Conservation (phyloP, 2,113 vertebrate genomes). For the Callipepla californica region DNA sequence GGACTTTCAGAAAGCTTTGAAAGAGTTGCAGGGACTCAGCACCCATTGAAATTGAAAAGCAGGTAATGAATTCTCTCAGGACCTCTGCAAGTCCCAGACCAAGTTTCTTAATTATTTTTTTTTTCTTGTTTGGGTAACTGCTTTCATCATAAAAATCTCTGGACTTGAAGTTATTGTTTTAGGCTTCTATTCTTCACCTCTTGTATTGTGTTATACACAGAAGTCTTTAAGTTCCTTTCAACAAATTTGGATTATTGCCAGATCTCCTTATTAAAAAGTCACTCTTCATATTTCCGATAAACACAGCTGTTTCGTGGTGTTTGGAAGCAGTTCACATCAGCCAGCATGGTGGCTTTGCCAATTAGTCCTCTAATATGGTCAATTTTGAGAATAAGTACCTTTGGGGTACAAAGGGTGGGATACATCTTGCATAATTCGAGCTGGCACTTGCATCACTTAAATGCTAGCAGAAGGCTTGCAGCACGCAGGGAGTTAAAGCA, state of each 20-base stretch:
- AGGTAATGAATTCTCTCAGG: slow-evolving; percentile 63
- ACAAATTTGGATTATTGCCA: slow-evolving; percentile 72
- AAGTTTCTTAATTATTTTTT: slow-evolving; percentile 59
- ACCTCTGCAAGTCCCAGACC: slow-evolving; percentile 47
- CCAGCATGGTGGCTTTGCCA: slow-evolving; percentile 65
- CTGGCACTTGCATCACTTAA: slow-evolving; percentile 35
- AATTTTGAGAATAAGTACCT: slow-evolving; percentile 68
- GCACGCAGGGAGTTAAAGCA: slow-evolving; percentile 52
- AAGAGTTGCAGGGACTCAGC: background rate
- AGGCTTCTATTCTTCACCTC: slow-evolving; percentile 69
- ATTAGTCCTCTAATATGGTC: slow-evolving; percentile 67
- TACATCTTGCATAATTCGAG: slow-evolving; percentile 59
- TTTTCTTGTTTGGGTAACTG: slow-evolving; percentile 42
- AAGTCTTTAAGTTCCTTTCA: slow-evolving; percentile 73
- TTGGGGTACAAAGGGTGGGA: slow-evolving; percentile 50
- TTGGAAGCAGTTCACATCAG: slow-evolving; percentile 74
- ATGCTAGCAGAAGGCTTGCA: slow-evolving; percentile 14
- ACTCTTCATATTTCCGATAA: slow-evolving; percentile 75
- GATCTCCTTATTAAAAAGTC: slow-evolving; percentile 78
- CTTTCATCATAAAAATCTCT: slow-evolving; percentile 45
- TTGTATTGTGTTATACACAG: slow-evolving; percentile 62
- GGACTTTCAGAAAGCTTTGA: slow-evolving; percentile 37
- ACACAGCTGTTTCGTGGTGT: slow-evolving; percentile 72
- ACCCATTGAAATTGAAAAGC: slow-evolving; percentile 56
- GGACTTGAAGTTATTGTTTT: slow-evolving; percentile 65